Evolutionary conservation across 2,797 vertebrate genomes (phyloP), one percentile per base, ranked within the genome.

Genomic region (Buceros bicornis): DNA sequence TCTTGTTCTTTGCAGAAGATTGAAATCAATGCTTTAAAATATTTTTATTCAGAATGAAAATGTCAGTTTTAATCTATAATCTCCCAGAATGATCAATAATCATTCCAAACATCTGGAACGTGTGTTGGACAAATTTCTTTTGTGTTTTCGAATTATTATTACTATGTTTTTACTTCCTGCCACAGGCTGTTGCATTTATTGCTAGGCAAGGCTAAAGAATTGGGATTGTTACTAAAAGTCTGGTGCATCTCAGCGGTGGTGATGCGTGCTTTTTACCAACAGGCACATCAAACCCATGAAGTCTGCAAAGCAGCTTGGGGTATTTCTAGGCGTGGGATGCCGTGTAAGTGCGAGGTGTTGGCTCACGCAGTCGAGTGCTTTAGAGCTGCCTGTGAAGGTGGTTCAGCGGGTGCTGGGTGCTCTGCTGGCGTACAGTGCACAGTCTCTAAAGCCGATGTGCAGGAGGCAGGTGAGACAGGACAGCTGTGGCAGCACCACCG

Each of bases 401-500:
- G 50, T 64, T 92, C 65, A 25, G 31, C 37, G 53, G 5, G 17
- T 76, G 25, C 42, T 86, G 76, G 42, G 25, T 24, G 9, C 60
- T 84, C 79, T 71, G 42, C 54, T 73, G 60, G 35, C 28, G 86
- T 61, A 7, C 43, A 66, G 33, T 65, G 54, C 21, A 21, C 51
- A 48, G 3, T 64, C 35, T 28, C 16, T 82, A 28, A 45, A 66
- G 37, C 28, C 2, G 2, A 6, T 54, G 25, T 31, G 5, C 0
- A 0, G 29, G n/a, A 82, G 43, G 48, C 10, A 58, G 37, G 31
- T 74, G 73, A 33, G 42, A 16, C 24, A 54, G 35, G 48, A 48
- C 40, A 33, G 35, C 48, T 61, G n/a, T 0, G 2, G 65, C 64
- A 56, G 28, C 50, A 7, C 69, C 0, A 1, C 45, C 0, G 0